phyloP scores from a whole-genome alignment of 1,140 invertebrate genomes.

The Neodiprion lecontei region DNA sequence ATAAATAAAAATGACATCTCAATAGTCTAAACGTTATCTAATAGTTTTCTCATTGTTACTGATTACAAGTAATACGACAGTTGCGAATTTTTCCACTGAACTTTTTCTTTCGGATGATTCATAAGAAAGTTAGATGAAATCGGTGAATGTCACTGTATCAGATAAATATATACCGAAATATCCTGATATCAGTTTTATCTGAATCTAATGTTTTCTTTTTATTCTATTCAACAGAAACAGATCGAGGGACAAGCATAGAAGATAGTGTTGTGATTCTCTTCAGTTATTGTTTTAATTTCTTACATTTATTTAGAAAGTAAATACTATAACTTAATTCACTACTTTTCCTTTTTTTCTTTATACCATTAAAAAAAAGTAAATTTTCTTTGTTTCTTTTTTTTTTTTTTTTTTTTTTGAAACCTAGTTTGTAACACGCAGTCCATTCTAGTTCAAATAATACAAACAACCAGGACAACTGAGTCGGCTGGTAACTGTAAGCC shows the following conservation, averaged over 20 bases:
- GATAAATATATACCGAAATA: neutral
- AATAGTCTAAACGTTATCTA: too few species aligned
- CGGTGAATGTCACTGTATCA: neutral
- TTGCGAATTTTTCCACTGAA: too few species aligned
- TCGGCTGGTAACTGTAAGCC: neutral
- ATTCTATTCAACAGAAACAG: conserved; percentile 52
- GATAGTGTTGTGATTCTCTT: conserved; percentile 48
- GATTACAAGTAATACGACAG: too few species aligned
- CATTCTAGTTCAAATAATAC: neutral
- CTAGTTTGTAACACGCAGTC: conserved; percentile 17
- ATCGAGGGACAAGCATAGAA: conserved; percentile 57
- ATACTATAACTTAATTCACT: conserved; percentile 9
- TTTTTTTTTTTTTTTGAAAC: conserved; percentile 22
- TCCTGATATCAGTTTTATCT: neutral
- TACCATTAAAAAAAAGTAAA: conserved; percentile 10
- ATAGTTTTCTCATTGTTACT: too few species aligned
- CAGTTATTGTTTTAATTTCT: conserved; percentile 40
- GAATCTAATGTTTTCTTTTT: conserved; percentile 15
- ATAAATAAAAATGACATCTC: too few species aligned
- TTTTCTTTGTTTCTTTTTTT: conserved; percentile 24
- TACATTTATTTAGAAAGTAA: conserved; percentile 31
- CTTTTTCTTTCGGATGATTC: too few species aligned
- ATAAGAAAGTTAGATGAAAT: too few species aligned
- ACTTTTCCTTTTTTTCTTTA: conserved; percentile 11
- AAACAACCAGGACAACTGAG: neutral